Evolutionary conservation across 2,113 vertebrate species (phyloP).

Genomic region (Cyanoramphus novaezelandiae): DNA sequence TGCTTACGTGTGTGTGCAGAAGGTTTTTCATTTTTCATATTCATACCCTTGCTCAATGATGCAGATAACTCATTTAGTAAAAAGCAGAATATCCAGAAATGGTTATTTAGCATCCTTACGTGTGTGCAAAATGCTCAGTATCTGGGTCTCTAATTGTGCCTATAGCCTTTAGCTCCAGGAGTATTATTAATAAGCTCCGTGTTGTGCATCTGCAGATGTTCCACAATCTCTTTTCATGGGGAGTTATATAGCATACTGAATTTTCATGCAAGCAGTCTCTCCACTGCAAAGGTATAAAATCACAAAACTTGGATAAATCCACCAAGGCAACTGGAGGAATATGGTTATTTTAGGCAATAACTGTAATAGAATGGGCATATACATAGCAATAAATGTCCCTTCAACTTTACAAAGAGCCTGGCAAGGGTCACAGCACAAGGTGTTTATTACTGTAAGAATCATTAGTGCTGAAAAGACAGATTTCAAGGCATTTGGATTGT

Average conservation of each 20-base stretch:
- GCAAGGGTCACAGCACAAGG: not conserved
- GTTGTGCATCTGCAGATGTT: slow-evolving; percentile 1
- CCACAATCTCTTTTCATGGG: not conserved
- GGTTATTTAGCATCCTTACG: not conserved
- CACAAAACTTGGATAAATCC: not conserved
- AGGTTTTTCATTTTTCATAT: not conserved
- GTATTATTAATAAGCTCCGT: not conserved
- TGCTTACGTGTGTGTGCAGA: too few species aligned
- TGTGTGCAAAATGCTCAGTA: not conserved
- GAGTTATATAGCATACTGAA: not conserved
- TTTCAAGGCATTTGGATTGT: not conserved
- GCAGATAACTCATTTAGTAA: not conserved
- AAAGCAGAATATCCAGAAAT: not conserved
- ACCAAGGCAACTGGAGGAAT: not conserved
- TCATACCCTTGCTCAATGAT: not conserved
- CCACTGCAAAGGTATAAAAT: not conserved
- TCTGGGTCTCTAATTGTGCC: not conserved
- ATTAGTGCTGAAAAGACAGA: not conserved
- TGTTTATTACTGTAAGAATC: not conserved
- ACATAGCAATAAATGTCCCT: not conserved
- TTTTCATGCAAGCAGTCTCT: not conserved
- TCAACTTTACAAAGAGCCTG: not conserved
- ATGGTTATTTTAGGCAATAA: slow-evolving; percentile 18
- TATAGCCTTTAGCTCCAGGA: not conserved
- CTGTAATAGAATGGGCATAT: not conserved